phyloP scores from a whole-genome alignment of 2,797 vertebrate species.

The Pempheris klunzingeri region DNA sequence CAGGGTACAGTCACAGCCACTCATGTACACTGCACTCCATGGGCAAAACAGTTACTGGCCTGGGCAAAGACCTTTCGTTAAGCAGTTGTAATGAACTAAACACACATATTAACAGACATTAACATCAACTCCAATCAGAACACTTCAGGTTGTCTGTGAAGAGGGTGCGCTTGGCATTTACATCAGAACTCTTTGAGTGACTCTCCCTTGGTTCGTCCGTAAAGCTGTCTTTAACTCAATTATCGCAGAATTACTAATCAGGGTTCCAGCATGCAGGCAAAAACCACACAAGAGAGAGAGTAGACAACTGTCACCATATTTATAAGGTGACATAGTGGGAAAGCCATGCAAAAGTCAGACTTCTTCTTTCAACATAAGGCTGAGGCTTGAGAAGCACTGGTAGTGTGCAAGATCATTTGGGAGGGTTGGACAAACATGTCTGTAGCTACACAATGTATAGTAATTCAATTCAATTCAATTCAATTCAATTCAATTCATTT shows the following conservation, averaged over 20 bases:
- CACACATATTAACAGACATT: constrained; percentile 3
- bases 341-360: constrained; percentile 50
- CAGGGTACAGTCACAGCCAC: constrained; percentile 28
- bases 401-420: neutral
- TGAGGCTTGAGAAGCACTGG: neutral
- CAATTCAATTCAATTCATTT: no score
- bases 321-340: constrained; percentile 13
- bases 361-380: constrained; percentile 27
- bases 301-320: constrained; percentile 35
- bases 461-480: no score
- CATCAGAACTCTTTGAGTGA: constrained; percentile 2
- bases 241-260: constrained; percentile 31
- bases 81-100: no score
- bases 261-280: constrained; percentile 15
- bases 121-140: constrained; percentile 7
- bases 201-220: constrained; percentile 17
- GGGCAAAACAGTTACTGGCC: constrained; percentile 14
- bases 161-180: constrained; percentile 19
- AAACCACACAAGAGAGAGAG: constrained; percentile 12
- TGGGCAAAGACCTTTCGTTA: neutral
- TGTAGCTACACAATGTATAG: neutral
- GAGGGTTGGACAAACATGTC: neutral
- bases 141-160: neutral
- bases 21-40: neutral
- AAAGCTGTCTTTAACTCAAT: constrained; percentile 52